Evolutionary conservation across 1,140 invertebrate genomes (phyloP).

Genomic region (Neodiprion virginianus): DNA sequence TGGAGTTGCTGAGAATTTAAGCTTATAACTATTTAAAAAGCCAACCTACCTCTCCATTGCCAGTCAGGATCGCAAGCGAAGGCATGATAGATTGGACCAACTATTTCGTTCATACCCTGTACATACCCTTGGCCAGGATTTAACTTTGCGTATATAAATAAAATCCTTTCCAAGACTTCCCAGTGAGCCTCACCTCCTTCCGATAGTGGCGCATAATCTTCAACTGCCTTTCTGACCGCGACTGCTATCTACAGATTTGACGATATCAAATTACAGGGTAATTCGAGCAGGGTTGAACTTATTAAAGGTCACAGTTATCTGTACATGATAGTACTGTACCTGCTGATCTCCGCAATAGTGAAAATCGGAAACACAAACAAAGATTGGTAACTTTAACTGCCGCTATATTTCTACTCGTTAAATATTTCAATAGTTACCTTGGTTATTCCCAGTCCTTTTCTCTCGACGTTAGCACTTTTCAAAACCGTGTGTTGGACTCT

Average conservation of each 20-base stretch:
- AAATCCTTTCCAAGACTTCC: slow-evolving; percentile 96
- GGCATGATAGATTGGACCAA: slow-evolving; percentile 97
- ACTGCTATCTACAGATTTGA: slow-evolving; percentile 64
- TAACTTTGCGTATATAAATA: slow-evolving; percentile 97
- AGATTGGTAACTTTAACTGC: neutral
- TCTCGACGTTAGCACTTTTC: slow-evolving; percentile 86
- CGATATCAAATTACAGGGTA: neutral
- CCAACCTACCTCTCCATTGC: slow-evolving; percentile 75
- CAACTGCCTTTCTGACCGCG: slow-evolving; percentile 70
- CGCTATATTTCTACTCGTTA: neutral
- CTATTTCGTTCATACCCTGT: slow-evolving; percentile 99
- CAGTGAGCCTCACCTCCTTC: slow-evolving; percentile 90
- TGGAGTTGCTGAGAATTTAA: neutral
- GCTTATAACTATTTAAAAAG: neutral
- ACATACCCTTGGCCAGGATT: slow-evolving; percentile 98
- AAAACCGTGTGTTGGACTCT: slow-evolving; percentile 87
- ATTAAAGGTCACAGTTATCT: neutral
- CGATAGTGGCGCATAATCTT: slow-evolving; percentile 82
- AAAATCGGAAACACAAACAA: slow-evolving; percentile 32
- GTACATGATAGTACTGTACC: slow-evolving; percentile 37
- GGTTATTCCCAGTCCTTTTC: slow-evolving; percentile 86
- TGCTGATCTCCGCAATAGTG: slow-evolving; percentile 49
- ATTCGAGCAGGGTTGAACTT: neutral
- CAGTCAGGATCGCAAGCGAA: slow-evolving; percentile 90
- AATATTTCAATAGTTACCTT: slow-evolving; percentile 69